phyloP scores from a whole-genome alignment of 1,140 invertebrate species.

The Amphibalanus amphitrite region DNA sequence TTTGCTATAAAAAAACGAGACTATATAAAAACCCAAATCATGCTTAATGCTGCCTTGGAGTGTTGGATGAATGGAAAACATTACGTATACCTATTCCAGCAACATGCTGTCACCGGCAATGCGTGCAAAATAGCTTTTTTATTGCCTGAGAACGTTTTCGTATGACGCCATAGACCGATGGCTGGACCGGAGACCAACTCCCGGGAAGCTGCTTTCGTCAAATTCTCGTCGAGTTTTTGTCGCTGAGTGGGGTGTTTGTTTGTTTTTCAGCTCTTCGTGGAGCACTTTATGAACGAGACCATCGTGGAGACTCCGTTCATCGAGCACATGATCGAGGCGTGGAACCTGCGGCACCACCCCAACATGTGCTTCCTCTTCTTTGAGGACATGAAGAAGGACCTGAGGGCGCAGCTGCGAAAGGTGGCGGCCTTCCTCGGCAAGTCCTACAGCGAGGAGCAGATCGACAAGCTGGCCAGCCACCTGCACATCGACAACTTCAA shows the following conservation, averaged over 20 bases:
- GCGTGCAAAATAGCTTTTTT: too few relatives aligned
- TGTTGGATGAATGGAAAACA: too few relatives aligned
- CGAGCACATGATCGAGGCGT: conserved; percentile 31
- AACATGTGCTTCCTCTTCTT: conserved; percentile 66
- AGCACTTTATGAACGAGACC: conserved; percentile 10
- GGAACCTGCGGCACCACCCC: conserved; percentile 47
- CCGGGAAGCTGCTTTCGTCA: too few relatives aligned
- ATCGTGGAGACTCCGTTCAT: conserved; percentile 10
- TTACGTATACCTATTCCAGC: too few relatives aligned
- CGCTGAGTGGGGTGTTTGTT: too few relatives aligned
- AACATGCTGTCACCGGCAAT: too few relatives aligned
- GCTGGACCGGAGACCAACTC: too few relatives aligned
- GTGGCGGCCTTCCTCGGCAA: not conserved
- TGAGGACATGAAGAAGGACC: conserved; percentile 52
- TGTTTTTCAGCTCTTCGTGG: conserved; percentile 4
- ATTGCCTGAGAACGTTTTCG: too few relatives aligned
- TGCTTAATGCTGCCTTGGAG: too few relatives aligned
- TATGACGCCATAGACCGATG: too few relatives aligned
- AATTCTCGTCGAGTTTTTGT: conserved; percentile 5
- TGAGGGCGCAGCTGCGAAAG: not conserved
- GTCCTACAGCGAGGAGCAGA: not conserved
- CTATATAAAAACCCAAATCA: too few relatives aligned
- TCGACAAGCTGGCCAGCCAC: not conserved
- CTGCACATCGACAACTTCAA: conserved; percentile 2
- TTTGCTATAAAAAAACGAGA: too few relatives aligned